Percentiles rank a stretch among this genome's conserved stretches.
These are phyloP conservation scores for Drosophila longiperda DNA, from an alignment of 2,888 invertebrate species.

Conservation along the genomic window DNA sequence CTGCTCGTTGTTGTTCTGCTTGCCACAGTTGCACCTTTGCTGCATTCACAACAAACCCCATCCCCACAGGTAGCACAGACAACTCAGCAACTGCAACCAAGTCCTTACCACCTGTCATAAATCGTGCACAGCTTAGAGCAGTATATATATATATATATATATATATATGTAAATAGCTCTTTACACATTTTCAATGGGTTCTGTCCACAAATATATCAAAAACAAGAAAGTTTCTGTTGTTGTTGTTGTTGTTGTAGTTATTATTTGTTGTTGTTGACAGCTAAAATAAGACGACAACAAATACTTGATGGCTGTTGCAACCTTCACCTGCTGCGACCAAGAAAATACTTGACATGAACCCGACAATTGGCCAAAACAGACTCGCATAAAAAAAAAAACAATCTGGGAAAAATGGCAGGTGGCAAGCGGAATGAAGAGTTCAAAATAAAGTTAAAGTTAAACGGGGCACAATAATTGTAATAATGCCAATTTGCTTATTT, in stretches of 20 bases:
- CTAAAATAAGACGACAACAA: conserved; percentile 25
- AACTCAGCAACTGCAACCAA: conserved; percentile 36
- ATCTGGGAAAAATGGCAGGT: not conserved
- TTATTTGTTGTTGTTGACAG: conserved; percentile 30
- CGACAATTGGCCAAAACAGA: not conserved
- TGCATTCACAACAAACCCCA: not conserved
- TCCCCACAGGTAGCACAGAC: conserved; percentile 21
- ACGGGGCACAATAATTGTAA: not conserved
- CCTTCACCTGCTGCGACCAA: conserved; percentile 52
- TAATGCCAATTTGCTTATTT: no score
- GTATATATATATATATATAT: not conserved
- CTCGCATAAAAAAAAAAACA: not conserved
- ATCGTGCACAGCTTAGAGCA: not conserved
- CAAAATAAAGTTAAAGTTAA: not conserved
- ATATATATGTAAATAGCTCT: not conserved
- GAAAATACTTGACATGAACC: conserved; percentile 24
- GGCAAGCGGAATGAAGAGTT: not conserved
- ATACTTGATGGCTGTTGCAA: conserved; percentile 54
- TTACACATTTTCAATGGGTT: not conserved
- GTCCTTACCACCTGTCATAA: not conserved
- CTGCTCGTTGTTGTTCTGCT: conserved; percentile 2
- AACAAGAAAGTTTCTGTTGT: conserved; percentile 8
- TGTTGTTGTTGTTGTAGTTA: conserved; percentile 25
- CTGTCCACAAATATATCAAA: not conserved
- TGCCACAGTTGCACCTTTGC: conserved; percentile 24